phyloP scores from a whole-genome alignment of 2,113 vertebrate genomes.

The Proteles cristata region DNA sequence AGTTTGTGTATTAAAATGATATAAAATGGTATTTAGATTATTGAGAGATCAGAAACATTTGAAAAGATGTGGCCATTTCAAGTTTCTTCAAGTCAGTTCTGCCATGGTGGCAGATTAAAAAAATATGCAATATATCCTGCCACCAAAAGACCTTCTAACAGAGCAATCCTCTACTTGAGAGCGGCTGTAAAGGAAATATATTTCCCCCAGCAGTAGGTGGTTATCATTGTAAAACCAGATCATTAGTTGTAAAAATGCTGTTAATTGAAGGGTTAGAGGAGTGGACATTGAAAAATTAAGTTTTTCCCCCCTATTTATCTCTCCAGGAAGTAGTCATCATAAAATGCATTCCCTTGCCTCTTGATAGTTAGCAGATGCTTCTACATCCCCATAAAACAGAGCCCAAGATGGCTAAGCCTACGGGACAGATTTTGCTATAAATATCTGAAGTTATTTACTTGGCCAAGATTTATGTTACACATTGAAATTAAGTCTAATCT shows the following conservation, averaged over 20 bases:
- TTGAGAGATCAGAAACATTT: neutral
- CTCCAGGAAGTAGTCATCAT: slow-evolving; percentile 63
- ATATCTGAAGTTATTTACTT: slow-evolving; percentile 66
- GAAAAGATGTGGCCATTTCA: neutral
- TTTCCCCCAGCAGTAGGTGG: neutral
- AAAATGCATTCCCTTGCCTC: slow-evolving; percentile 42
- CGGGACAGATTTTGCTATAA: slow-evolving; percentile 41
- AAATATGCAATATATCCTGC: neutral
- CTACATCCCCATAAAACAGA: neutral
- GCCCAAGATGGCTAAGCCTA: slow-evolving; percentile 2
- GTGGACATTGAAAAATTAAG: slow-evolving; percentile 57
- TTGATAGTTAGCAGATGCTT: slow-evolving; percentile 75
- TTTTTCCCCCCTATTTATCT: slow-evolving; percentile 39
- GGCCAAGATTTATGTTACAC: slow-evolving; percentile 64
- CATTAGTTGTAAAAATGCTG: slow-evolving; percentile 38
- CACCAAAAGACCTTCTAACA: neutral
- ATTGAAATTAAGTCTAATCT: slow-evolving; percentile 62
- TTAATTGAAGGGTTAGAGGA: slow-evolving; percentile 63
- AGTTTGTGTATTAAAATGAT: neutral
- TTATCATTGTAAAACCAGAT: slow-evolving; percentile 56
- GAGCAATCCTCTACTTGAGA: neutral
- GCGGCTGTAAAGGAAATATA: neutral
- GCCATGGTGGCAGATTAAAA: neutral
- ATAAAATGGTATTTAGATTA: neutral
- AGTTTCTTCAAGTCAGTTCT: slow-evolving; percentile 4